phyloP scores from a whole-genome alignment of 2,113 vertebrate genomes.

The Centropus unirufus region DNA sequence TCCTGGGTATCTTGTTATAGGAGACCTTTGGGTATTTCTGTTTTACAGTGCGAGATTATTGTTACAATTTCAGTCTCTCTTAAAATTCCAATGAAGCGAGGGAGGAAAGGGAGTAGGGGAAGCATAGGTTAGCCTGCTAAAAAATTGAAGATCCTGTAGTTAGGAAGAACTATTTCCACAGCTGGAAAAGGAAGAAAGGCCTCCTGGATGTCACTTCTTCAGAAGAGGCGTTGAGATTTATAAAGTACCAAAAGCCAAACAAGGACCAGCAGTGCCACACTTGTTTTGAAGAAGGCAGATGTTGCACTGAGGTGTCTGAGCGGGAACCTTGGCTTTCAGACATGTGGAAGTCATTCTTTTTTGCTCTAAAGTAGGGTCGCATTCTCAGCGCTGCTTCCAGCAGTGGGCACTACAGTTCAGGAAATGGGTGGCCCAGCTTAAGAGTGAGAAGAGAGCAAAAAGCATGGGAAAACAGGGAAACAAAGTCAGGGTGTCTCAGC shows the following conservation, averaged over 20 bases:
- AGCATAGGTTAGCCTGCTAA: neutral
- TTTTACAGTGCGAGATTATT: neutral
- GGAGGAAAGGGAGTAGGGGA: neutral
- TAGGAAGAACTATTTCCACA: neutral
- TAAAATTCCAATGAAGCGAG: neutral
- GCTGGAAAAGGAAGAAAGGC: neutral
- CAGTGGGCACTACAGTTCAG: neutral
- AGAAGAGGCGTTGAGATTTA: neutral
- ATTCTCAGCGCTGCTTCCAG: neutral
- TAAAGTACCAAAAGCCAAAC: neutral
- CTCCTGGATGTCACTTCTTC: neutral
- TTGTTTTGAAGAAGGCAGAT: neutral
- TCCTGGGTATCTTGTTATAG: neutral
- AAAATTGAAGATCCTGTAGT: neutral
- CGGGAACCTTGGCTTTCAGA: neutral
- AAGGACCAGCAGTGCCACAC: neutral
- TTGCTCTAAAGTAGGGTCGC: neutral
- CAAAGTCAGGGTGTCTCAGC: neutral
- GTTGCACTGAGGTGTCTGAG: neutral
- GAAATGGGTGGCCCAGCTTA: neutral
- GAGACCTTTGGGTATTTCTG: neutral
- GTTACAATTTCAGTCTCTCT: neutral
- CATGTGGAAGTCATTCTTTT: neutral
- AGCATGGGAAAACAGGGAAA: neutral
- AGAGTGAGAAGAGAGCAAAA: neutral